Evolutionary conservation across 2,888 invertebrate species (phyloP).

Genomic region (Lepidocyrtinus sp.): DNA sequence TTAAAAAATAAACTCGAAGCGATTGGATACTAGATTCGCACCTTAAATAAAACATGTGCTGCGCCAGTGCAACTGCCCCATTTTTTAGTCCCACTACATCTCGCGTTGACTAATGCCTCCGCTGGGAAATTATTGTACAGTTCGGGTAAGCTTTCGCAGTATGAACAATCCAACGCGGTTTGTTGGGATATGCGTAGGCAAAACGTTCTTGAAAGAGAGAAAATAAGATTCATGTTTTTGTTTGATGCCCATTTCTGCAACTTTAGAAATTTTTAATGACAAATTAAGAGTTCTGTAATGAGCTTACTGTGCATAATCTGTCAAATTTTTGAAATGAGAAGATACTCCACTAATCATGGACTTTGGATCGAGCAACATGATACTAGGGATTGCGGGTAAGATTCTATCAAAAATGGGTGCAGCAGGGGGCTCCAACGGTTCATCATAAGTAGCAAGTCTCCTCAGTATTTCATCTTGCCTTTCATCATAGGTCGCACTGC

Average conservation of each 20-base stretch:
- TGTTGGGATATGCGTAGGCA: slow-evolving; percentile 78
- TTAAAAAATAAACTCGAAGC: too few relatives aligned
- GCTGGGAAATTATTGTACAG: slow-evolving; percentile 76
- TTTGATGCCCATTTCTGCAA: too few relatives aligned
- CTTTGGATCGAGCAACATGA: slow-evolving; percentile 73
- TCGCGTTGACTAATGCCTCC: slow-evolving; percentile 75
- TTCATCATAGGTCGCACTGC: slow-evolving; percentile 43
- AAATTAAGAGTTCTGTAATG: slow-evolving; percentile 53
- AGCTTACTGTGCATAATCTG: slow-evolving; percentile 74
- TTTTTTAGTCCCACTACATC: slow-evolving; percentile 73
- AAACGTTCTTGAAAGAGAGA: slow-evolving; percentile 75
- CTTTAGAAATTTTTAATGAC: slow-evolving; percentile 26
- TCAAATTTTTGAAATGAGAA: slow-evolving; percentile 74
- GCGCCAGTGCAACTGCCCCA: slow-evolving; percentile 76
- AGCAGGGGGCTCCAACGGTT: slow-evolving; percentile 77
- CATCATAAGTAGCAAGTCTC: slow-evolving; percentile 79
- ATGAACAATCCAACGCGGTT: slow-evolving; percentile 79
- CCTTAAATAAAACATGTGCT: slow-evolving; percentile 77
- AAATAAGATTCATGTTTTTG: slow-evolving; percentile 2
- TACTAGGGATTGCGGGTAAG: slow-evolving; percentile 73
- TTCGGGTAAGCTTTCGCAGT: slow-evolving; percentile 77
- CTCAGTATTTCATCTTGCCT: slow-evolving; percentile 64
- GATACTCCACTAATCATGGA: slow-evolving; percentile 73
- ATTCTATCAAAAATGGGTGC: slow-evolving; percentile 74
- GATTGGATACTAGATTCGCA: too few relatives aligned